Evolutionary conservation across 2,797 vertebrate species (phyloP).

Genomic region (Poliocrania exsul): DNA sequence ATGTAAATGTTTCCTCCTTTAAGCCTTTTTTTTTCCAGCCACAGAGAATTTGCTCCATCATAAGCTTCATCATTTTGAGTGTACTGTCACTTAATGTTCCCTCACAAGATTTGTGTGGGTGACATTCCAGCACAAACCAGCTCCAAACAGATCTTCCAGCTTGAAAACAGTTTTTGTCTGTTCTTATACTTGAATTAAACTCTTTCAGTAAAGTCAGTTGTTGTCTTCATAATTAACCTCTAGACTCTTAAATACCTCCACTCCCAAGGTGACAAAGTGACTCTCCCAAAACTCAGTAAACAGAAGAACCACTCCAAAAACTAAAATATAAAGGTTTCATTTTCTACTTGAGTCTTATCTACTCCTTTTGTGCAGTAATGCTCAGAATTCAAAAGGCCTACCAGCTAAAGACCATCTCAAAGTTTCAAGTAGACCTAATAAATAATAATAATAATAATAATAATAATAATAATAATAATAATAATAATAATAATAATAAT

Average conservation of each 20-base stretch:
- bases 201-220: not conserved
- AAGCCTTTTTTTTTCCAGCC: not conserved
- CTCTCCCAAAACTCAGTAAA: not conserved
- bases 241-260: not conserved
- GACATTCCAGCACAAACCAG: slow-evolving; percentile 45
- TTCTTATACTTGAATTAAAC: not conserved
- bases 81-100: slow-evolving; percentile 57
- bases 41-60: slow-evolving; percentile 15
- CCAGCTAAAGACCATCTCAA: not conserved
- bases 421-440: not conserved
- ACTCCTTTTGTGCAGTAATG: not conserved
- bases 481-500: not conserved
- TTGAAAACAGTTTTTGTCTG: slow-evolving; percentile 42
- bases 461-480: not conserved
- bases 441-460: not conserved
- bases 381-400: not conserved
- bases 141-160: slow-evolving; percentile 29
- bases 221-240: slow-evolving; percentile 29
- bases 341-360: not conserved
- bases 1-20: slow-evolving; percentile 22
- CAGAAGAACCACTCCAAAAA: not conserved
- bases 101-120: slow-evolving; percentile 58
- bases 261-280: not conserved
- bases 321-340: not conserved
- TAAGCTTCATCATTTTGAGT: slow-evolving; percentile 13